Percentiles rank a stretch among this genome's conserved stretches.
phyloP scores from a whole-genome alignment of 2,888 invertebrate genomes.

The Blomia tropicalis region DNA sequence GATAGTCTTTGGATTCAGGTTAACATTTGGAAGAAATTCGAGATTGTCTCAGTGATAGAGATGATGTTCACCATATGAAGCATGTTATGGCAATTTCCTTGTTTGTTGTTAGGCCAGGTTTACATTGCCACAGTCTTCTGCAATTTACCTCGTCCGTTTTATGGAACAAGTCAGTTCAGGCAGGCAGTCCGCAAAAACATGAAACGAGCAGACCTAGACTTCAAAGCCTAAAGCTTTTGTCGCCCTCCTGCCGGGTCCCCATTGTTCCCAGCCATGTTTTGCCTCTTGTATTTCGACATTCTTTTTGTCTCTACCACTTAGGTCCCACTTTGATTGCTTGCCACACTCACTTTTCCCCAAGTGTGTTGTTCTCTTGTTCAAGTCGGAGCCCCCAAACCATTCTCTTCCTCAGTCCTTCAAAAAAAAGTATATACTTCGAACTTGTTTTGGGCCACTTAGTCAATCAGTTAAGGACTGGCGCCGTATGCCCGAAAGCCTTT shows the following conservation, averaged over 20 bases:
- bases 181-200: too few relatives aligned
- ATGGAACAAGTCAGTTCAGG: neutral
- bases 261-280: neutral
- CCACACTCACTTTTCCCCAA: neutral
- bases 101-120: too few relatives aligned
- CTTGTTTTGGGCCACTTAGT: conserved; percentile 3
- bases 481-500: too few relatives aligned
- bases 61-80: neutral
- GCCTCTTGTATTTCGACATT: conserved; percentile 15
- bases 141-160: neutral
- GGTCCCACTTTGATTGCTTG: conserved; percentile 7
- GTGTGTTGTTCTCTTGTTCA: neutral
- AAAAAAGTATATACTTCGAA: too few relatives aligned
- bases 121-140: too few relatives aligned
- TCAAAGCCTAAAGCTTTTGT: neutral
- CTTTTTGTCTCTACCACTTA: conserved; percentile 12
- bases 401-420: neutral
- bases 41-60: neutral
- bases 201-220: neutral
- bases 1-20: too few relatives aligned
- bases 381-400: neutral
- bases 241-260: conserved; percentile 12
- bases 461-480: conserved; percentile 12
- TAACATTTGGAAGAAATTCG: too few relatives aligned
- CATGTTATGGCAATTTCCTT: neutral